These are phyloP conservation scores for Coelogynopora nodosa DNA, from an alignment of 2,888 invertebrate genomes.

Conservation along the genomic window DNA sequence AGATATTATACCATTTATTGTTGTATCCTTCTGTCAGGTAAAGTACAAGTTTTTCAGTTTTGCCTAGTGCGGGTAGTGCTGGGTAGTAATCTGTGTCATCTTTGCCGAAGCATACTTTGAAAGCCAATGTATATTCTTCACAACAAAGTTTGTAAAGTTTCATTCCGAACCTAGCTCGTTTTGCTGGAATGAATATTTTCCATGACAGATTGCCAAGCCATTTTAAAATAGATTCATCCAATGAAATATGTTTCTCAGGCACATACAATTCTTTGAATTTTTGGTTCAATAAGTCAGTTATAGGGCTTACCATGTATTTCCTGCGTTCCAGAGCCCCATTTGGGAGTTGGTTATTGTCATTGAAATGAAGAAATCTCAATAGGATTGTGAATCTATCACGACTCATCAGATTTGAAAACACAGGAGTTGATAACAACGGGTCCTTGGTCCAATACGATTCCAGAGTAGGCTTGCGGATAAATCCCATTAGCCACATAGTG, in stretches of 20 bases:
- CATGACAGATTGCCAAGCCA: slow-evolving; percentile 6
- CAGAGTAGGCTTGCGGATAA: slow-evolving; percentile 19
- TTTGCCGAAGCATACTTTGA: background rate
- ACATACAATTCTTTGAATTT: slow-evolving; percentile 8
- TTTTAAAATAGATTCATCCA: background rate
- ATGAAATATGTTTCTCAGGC: background rate
- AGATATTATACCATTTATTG: slow-evolving; percentile 22
- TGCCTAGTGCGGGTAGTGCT: background rate
- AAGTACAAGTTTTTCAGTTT: slow-evolving; percentile 30
- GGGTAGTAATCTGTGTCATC: slow-evolving; percentile 5
- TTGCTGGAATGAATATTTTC: slow-evolving; percentile 30
- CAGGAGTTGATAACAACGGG: background rate
- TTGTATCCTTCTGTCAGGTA: slow-evolving; percentile 20
- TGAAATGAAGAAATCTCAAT: slow-evolving; percentile 34
- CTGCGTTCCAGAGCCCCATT: background rate
- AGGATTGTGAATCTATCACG: slow-evolving; percentile 29
- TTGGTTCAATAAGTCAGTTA: background rate
- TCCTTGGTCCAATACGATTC: slow-evolving; percentile 26
- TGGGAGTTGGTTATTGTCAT: slow-evolving; percentile 10
- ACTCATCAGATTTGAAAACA: background rate
- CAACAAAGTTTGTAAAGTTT: slow-evolving; percentile 8
- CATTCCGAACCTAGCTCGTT: slow-evolving; percentile 11
- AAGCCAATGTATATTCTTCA: background rate
- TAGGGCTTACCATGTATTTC: slow-evolving; percentile 2
- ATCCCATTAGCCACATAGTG: slow-evolving; percentile 6